Percentiles rank a stretch among this genome's conserved stretches.
Evolutionary conservation across 2,888 invertebrate species (phyloP).

Genomic region (Lasiommata megera): DNA sequence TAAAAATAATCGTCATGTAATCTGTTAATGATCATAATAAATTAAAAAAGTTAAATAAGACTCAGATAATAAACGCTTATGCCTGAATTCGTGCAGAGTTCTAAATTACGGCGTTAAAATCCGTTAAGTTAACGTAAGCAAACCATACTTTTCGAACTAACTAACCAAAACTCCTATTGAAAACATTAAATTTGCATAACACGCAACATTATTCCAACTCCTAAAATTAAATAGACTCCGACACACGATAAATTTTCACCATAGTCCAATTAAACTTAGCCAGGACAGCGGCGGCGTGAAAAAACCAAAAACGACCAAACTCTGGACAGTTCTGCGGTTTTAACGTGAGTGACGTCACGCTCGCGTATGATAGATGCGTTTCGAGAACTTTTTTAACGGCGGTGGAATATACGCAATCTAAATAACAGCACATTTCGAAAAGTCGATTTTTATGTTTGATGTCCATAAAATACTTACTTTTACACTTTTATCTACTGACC

Average conservation of each 20-base stretch:
- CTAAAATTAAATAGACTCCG: slow-evolving; percentile 3
- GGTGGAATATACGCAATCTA: too few relatives aligned
- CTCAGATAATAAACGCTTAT: too few relatives aligned
- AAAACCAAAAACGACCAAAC: slow-evolving; percentile 3
- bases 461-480: too few relatives aligned
- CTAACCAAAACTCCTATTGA: background rate
- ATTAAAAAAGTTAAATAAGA: too few relatives aligned
- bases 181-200: slow-evolving; percentile 9
- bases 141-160: background rate
- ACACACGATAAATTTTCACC: slow-evolving; percentile 3
- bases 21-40: too few relatives aligned
- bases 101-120: too few relatives aligned
- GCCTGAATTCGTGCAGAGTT: background rate
- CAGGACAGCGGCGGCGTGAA: background rate
- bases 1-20: too few relatives aligned
- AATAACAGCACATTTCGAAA: too few relatives aligned
- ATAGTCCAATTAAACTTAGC: slow-evolving; percentile 9
- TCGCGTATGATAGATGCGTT: slow-evolving; percentile 2
- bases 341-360: background rate
- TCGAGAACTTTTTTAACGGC: background rate
- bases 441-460: too few relatives aligned
- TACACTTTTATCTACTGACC: too few relatives aligned
- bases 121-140: background rate
- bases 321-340: slow-evolving; percentile 5
- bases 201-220: slow-evolving; percentile 6